phyloP scores from a whole-genome alignment of 2,797 vertebrate species.

The Myiotriccus ornatus region DNA sequence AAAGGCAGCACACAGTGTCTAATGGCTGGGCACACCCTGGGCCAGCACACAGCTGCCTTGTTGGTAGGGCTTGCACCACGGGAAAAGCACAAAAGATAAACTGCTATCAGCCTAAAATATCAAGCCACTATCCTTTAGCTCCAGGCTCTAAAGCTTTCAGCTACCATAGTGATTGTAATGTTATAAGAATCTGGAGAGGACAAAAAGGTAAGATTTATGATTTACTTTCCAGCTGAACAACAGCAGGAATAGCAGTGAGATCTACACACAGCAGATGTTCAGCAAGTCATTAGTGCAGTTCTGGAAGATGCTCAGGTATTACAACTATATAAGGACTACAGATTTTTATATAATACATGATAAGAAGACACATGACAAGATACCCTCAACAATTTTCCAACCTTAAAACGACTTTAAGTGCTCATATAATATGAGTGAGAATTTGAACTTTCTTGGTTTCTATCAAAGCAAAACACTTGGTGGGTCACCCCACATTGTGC shows the following conservation, averaged over 20 bases:
- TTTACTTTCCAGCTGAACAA: not conserved
- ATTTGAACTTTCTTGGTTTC: not conserved
- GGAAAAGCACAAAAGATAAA: not conserved
- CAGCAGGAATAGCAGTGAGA: not conserved
- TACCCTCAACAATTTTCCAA: not conserved
- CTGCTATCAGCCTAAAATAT: not conserved
- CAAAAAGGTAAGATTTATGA: not conserved
- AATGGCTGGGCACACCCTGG: not conserved
- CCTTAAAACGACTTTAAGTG: not conserved
- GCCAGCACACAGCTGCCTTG: not conserved
- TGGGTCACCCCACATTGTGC: not conserved
- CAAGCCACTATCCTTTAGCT: not conserved
- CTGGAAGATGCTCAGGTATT: not conserved
- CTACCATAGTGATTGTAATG: not conserved
- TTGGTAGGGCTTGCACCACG: not conserved
- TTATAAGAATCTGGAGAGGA: not conserved
- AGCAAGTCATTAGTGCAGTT: not conserved
- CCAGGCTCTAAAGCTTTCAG: not conserved
- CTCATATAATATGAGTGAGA: not conserved
- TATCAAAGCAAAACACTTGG: not conserved
- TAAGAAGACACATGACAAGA: not conserved
- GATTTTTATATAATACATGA: not conserved
- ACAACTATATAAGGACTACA: not conserved
- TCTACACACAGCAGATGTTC: not conserved
- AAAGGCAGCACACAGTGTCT: accelerated